Evolutionary conservation across 2,113 vertebrate genomes (phyloP).

Genomic region (Phoxinus phoxinus): DNA sequence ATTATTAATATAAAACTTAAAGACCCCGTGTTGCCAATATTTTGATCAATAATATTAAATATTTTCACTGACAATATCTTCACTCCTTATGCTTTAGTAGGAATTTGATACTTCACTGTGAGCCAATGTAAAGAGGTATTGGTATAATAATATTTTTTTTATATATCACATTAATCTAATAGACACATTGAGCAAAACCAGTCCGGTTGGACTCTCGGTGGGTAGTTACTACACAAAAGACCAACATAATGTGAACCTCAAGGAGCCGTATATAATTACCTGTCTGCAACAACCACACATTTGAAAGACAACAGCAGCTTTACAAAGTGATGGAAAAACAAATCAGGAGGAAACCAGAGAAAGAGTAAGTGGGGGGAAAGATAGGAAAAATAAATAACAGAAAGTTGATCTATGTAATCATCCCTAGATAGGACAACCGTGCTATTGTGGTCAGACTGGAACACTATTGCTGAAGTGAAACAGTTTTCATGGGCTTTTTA

Average conservation of each 20-base stretch:
- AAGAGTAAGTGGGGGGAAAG: background rate
- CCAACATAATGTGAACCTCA: background rate
- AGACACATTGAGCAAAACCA: background rate
- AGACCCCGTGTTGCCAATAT: background rate
- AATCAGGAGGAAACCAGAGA: background rate
- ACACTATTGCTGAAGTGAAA: background rate
- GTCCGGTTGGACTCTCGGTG: constrained; percentile 19
- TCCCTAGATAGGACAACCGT: constrained; percentile 2
- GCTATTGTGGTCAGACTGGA: constrained; percentile 19
- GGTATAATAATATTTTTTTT: constrained; percentile 36
- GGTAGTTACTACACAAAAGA: background rate
- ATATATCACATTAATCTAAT: constrained; percentile 3
- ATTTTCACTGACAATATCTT: constrained; percentile 29
- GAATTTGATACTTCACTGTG: constrained; percentile 10
- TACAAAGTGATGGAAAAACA: constrained; percentile 27
- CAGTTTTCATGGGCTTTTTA: constrained; percentile 4
- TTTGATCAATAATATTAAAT: constrained; percentile 29
- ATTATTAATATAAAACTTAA: background rate
- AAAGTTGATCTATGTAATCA: constrained; percentile 26
- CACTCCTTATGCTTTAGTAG: background rate
- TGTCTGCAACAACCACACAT: constrained; percentile 14
- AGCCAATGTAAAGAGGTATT: constrained; percentile 16
- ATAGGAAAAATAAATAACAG: background rate
- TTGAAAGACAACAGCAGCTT: constrained; percentile 11
- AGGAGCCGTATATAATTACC: constrained; percentile 14